These are phyloP conservation scores for Lissocephala sabroskyi DNA, from an alignment of 2,888 invertebrate genomes.

Conservation along the genomic window DNA sequence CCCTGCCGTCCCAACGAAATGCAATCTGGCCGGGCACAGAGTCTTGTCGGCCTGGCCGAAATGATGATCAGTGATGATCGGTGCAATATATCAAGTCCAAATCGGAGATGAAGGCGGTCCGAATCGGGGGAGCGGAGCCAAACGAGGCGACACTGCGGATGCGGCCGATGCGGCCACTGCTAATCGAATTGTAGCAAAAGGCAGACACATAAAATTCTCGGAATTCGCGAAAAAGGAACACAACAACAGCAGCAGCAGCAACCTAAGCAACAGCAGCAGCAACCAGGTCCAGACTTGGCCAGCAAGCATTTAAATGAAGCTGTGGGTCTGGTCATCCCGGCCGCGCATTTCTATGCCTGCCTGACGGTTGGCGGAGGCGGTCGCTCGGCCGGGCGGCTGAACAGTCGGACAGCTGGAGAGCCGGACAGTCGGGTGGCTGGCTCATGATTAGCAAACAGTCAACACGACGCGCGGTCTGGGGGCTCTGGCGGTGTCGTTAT, in stretches of 20 bases:
- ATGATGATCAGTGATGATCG: slow-evolving; percentile 65
- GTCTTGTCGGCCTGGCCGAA: slow-evolving; percentile 12
- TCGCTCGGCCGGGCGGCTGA: too few relatives aligned
- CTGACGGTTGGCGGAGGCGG: too few relatives aligned
- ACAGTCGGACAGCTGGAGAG: not conserved
- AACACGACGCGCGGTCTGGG: slow-evolving; percentile 24
- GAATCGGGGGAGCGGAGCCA: too few relatives aligned
- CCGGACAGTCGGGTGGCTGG: not conserved
- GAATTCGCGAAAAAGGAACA: slow-evolving; percentile 39
- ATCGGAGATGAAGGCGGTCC: too few relatives aligned
- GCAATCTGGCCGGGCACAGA: slow-evolving; percentile 40
- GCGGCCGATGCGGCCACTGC: not conserved
- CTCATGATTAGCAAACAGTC: slow-evolving; percentile 31
- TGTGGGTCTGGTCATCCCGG: slow-evolving; percentile 18
- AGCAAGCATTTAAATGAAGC: slow-evolving; percentile 56
- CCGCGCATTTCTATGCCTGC: slow-evolving; percentile 12
- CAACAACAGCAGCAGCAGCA: slow-evolving; percentile 1
- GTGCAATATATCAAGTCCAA: slow-evolving; percentile 59
- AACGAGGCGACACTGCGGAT: slow-evolving; percentile 2
- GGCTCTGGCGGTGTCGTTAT: slow-evolving; percentile 33
- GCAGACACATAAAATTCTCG: slow-evolving; percentile 12
- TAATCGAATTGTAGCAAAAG: slow-evolving; percentile 8
- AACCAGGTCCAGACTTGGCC: too few relatives aligned
- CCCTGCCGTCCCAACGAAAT: slow-evolving; percentile 44
- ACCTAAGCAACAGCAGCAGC: not conserved